Conservation (phyloP, 1,140 invertebrate species). For the Ylistrum balloti region DNA sequence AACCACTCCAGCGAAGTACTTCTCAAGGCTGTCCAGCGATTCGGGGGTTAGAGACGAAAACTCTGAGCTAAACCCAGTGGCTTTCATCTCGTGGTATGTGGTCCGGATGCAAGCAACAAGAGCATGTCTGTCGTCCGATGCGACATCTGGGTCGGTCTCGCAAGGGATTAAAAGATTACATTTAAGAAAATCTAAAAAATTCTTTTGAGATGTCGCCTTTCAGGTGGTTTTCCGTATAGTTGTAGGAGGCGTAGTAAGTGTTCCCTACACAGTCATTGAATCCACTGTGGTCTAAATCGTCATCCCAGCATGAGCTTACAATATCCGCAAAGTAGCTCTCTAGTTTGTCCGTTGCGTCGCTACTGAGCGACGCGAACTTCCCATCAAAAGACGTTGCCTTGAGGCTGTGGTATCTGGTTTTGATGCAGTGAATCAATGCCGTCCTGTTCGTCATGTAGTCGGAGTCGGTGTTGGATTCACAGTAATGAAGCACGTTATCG, state of each 20-base stretch:
- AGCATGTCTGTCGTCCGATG: not conserved
- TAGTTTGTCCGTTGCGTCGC: not conserved
- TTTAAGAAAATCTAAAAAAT: not conserved
- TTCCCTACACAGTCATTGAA: not conserved
- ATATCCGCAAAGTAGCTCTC: not conserved
- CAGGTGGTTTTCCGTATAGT: not conserved
- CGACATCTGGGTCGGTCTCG: not conserved
- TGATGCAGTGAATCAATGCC: not conserved
- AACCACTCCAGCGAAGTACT: not conserved
- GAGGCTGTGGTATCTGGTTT: not conserved
- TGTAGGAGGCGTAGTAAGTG: not conserved
- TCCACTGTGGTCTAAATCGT: not conserved
- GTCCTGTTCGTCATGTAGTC: not conserved
- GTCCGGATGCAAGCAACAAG: not conserved
- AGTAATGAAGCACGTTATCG: not conserved
- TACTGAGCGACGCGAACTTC: not conserved
- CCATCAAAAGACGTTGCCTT: not conserved
- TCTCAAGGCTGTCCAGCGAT: not conserved
- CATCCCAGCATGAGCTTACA: not conserved
- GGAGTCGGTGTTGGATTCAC: not conserved
- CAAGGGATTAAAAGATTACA: not conserved
- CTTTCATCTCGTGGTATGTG: not conserved
- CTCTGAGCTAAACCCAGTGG: not conserved
- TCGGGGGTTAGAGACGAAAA: not conserved
- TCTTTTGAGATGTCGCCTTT: not conserved